A percentile compares a stretch with the other conserved stretches of the same genome.
Evolutionary conservation across 2,113 vertebrate genomes (phyloP).

Genomic region (Eurystomus gularis): DNA sequence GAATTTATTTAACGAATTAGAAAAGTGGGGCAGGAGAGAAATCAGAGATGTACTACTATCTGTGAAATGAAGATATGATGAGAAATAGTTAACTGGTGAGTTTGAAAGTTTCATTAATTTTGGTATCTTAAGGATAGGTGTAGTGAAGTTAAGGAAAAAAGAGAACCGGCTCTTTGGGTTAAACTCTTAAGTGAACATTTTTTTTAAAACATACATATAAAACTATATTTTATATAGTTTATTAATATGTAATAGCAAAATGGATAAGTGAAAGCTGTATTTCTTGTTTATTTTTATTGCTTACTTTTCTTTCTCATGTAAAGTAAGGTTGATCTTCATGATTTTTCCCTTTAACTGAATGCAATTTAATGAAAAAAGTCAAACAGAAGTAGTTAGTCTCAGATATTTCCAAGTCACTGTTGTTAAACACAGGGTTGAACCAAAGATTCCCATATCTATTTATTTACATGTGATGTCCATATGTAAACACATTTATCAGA

Average conservation of each 20-base stretch:
- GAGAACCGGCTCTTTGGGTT: background rate
- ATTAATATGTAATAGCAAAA: background rate
- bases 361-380: background rate
- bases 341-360: background rate
- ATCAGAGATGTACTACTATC: background rate
- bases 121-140: background rate
- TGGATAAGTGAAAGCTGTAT: background rate
- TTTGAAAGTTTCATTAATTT: background rate
- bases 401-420: background rate
- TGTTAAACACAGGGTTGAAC: background rate
- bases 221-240: background rate
- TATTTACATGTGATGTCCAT: background rate
- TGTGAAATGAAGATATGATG: background rate
- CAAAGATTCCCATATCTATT: background rate
- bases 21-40: background rate
- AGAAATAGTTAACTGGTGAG: background rate
- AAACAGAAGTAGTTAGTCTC: background rate
- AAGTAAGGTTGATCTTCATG: background rate
- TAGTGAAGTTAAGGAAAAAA: background rate
- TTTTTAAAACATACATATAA: background rate
- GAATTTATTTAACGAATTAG: background rate
- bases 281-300: background rate
- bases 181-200: background rate
- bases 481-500: background rate
- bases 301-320: background rate